phyloP scores from a whole-genome alignment of 2,797 vertebrate genomes.

The Anguilla marmorata region DNA sequence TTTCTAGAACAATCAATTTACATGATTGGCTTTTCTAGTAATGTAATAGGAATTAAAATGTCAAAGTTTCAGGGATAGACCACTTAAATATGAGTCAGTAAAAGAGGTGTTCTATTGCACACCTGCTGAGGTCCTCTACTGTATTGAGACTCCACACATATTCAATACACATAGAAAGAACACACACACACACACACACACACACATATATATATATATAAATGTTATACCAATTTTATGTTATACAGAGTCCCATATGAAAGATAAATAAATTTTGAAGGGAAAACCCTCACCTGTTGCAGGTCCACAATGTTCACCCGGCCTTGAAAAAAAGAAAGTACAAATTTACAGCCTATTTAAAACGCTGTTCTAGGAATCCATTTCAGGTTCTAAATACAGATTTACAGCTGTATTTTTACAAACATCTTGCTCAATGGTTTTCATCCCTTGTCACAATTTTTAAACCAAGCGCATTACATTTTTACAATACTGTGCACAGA shows the following conservation, averaged over 20 bases:
- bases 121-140: no score
- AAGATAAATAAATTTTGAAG: not conserved
- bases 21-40: not conserved
- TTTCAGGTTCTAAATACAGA: not conserved
- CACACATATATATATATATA: not conserved
- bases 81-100: no score
- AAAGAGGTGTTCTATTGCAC: no score
- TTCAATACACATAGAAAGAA: no score
- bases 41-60: not conserved
- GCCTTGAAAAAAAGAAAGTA: slow-evolving; percentile 65
- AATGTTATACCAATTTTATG: not conserved
- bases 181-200: no score
- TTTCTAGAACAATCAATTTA: not conserved
- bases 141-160: no score
- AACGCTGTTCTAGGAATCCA: not conserved
- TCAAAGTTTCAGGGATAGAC: not conserved
- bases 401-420: no score
- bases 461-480: no score
- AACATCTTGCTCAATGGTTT: no score
- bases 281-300: slow-evolving; percentile 80
- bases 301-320: slow-evolving; percentile 94
- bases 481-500: no score
- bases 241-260: not conserved
- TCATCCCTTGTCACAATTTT: no score
- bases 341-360: not conserved